Base-by-base conservation (phyloP, 2,113 vertebrate genomes). In the Erpornis zantholeuca region DNA sequence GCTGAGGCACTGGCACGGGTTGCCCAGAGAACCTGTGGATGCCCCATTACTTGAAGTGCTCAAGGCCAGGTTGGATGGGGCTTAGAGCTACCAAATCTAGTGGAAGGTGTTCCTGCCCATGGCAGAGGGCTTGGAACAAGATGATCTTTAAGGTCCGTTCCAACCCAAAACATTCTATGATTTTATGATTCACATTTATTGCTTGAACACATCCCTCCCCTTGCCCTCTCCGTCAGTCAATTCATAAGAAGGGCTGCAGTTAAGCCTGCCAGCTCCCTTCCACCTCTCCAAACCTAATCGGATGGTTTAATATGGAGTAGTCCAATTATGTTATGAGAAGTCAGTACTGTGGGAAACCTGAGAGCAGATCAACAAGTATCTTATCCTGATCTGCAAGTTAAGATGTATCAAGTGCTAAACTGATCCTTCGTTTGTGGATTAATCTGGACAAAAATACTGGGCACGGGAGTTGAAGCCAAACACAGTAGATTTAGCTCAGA, bases 401-500 rank as follows among this genome's bases (percentile, higher is more conserved):
- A 90, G 35, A 82, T 40, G 7, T 4, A 76, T 27, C 4, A 4
- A 53, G 33, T 56, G 50, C 23, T 83, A 69, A 90, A 77, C 10
- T 19, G 36, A n/a, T 61, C 27, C 59, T 83, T n/a, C 53, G 28
- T 59, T 72, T 2, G 8, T 17, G 31, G n/a, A 88, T 83, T 70
- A 91, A 88, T 72, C 15, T 44, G 49, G n/a, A 76, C 40, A 83
- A 91, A 86, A 95, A 70, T 23, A 38, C 44, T 54, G 11, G 33
- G 42, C 21, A 50, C 0, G 0, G 13, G 21, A 76, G 50, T 5
- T 3, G 0, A 69, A 91, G 52, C 5, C 12, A 66, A 94, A 75
- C n/a, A 70, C 33, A 36, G 28, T 76, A 44, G n/a, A 86, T 83
- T 69, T 61, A 38, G 42, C 59, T 91, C 29, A 9, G 33, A 69